These are phyloP conservation scores for Lithophane leautieri DNA, from an alignment of 2,888 invertebrate genomes.

Conservation along the genomic window DNA sequence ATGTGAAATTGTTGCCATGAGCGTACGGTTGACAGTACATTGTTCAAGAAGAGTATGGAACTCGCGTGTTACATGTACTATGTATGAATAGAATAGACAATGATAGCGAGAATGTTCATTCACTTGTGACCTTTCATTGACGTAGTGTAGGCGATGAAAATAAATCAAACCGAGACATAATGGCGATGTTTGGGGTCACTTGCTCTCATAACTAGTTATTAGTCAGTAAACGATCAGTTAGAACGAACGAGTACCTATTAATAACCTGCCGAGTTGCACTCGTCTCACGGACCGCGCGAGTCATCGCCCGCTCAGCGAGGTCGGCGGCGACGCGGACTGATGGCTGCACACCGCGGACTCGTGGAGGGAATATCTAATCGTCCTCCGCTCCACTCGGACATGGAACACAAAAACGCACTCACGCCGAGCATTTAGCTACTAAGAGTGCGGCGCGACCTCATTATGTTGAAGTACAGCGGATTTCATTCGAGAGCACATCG, in stretches of 20 bases:
- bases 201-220: background rate
- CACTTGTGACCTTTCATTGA: constrained; percentile 14
- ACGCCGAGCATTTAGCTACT: constrained; percentile 30
- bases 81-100: background rate
- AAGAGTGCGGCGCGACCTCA: constrained; percentile 23
- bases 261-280: background rate
- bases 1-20: background rate
- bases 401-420: constrained; percentile 56
- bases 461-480: constrained; percentile 20
- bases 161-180: constrained; percentile 1
- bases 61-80: background rate
- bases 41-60: background rate
- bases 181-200: background rate
- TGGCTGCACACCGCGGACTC: constrained; percentile 7
- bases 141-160: background rate
- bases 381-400: constrained; percentile 40
- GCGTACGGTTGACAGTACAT: background rate
- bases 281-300: background rate
- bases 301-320: background rate
- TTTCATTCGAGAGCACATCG: constrained; percentile 13
- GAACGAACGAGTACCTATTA: background rate
- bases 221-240: constrained; percentile 10
- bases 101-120: constrained; percentile 1
- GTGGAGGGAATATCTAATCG: constrained; percentile 46
- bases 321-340: constrained; percentile 3